These are phyloP conservation scores for Trachelus stipa DNA, from an alignment of 2,888 invertebrate genomes.

Conservation along the genomic window DNA sequence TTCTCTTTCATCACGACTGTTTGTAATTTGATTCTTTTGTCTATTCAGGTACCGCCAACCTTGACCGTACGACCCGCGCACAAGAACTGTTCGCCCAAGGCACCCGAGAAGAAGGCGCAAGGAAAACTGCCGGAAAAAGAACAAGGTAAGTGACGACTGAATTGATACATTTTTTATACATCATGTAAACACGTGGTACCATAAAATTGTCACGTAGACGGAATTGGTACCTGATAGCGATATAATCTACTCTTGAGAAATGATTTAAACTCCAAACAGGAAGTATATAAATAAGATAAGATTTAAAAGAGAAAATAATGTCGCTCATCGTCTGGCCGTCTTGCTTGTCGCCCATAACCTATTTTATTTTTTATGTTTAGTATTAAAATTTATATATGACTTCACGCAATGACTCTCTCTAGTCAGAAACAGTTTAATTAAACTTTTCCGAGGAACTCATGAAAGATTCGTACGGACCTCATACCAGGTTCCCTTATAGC, in stretches of 20 bases:
- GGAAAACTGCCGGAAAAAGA: conserved; percentile 58
- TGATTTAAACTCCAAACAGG: neutral
- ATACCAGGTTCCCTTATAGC: conserved; percentile 20
- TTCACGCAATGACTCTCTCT: neutral
- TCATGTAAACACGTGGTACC: neutral
- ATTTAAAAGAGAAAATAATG: conserved; percentile 10
- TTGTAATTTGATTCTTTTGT: conserved; percentile 13
- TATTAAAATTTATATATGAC: neutral
- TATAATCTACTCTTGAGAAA: neutral
- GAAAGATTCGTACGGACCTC: neutral
- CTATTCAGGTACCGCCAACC: conserved; percentile 69
- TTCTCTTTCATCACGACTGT: neutral
- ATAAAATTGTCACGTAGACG: neutral
- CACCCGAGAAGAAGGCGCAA: conserved; percentile 66
- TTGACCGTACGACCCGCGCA: conserved; percentile 71
- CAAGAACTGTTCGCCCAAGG: conserved; percentile 77
- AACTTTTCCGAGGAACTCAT: conserved; percentile 2
- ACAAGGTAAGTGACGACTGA: conserved; percentile 53
- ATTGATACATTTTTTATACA: neutral
- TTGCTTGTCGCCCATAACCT: neutral
- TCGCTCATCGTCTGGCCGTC: conserved; percentile 13
- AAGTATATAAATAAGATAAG: conserved; percentile 13
- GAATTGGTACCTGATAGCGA: neutral
- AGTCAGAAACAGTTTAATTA: conserved; percentile 26
- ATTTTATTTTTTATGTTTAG: neutral